These are phyloP conservation scores for Chymomyza fuscimana DNA, from an alignment of 2,888 invertebrate species.

Conservation along the genomic window DNA sequence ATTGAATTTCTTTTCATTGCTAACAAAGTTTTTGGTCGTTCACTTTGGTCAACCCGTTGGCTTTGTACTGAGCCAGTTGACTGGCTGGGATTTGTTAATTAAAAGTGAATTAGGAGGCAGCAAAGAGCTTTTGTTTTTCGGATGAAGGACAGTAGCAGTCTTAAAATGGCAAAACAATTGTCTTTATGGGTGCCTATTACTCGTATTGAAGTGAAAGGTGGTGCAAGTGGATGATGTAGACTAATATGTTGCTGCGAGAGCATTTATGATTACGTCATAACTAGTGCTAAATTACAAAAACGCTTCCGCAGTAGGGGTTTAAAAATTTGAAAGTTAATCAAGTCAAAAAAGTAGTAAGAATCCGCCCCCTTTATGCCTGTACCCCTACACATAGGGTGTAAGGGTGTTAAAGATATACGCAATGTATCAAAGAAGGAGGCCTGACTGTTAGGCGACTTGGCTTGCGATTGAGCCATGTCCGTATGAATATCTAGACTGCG, in stretches of 20 bases:
- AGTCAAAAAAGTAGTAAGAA: no score
- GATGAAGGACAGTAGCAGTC: background rate
- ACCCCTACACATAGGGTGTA: no score
- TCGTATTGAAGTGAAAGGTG: background rate
- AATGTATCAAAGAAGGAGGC: no score
- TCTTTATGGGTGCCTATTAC: background rate
- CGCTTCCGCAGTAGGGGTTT: background rate
- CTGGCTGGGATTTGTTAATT: slow-evolving; percentile 69
- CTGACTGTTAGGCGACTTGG: no score
- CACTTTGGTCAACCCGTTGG: background rate
- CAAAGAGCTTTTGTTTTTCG: slow-evolving; percentile 30
- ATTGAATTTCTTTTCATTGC: slow-evolving; percentile 78
- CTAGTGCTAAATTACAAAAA: no score
- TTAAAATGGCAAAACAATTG: background rate
- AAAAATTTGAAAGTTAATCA: background rate
- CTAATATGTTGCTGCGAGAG: background rate
- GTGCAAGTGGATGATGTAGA: background rate
- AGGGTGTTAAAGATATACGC: no score
- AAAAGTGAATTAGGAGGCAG: slow-evolving; percentile 64
- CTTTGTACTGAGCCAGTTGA: slow-evolving; percentile 12
- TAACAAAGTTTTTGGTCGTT: slow-evolving; percentile 59
- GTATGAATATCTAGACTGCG: no score
- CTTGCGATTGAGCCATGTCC: no score
- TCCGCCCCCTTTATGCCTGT: no score
- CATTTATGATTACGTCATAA: background rate